A percentile compares a stretch with the other conserved stretches of the same genome.
Evolutionary conservation across 92 coral and sea anemone species (phyloP).

Genomic region (Palythoa grandiflora): DNA sequence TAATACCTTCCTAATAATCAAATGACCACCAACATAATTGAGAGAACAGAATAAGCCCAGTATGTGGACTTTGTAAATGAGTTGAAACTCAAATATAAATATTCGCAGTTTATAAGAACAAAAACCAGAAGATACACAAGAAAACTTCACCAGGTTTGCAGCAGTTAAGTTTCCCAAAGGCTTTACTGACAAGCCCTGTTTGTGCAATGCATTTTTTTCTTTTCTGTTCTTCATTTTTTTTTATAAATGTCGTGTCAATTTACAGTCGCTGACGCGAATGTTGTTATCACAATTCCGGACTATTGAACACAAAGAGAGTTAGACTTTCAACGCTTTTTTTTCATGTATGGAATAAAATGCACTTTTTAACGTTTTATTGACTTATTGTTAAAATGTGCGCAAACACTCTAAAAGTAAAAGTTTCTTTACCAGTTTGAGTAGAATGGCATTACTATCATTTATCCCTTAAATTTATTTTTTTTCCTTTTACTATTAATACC

Average conservation of each 20-base stretch:
- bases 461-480: background rate
- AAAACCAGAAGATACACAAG: background rate
- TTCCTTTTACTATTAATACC: no score
- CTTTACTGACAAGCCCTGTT: background rate
- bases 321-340: constrained; percentile 12
- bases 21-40: background rate
- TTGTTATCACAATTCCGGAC: constrained; percentile 38
- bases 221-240: background rate
- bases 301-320: constrained; percentile 18
- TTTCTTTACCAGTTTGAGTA: background rate
- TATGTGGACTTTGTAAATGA: background rate
- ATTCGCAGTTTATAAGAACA: background rate
- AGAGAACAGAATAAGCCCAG: background rate
- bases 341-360: constrained; percentile 10
- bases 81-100: background rate
- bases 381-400: background rate
- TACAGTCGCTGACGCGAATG: constrained; percentile 40
- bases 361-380: background rate
- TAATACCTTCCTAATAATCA: constrained; percentile 28
- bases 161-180: background rate
- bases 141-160: background rate
- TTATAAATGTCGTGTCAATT: constrained; percentile 19
- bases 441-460: background rate
- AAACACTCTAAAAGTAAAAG: background rate
- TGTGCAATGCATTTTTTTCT: background rate